phyloP scores from a whole-genome alignment of 1,140 invertebrate genomes.

The Panagrolaimus sp. region DNA sequence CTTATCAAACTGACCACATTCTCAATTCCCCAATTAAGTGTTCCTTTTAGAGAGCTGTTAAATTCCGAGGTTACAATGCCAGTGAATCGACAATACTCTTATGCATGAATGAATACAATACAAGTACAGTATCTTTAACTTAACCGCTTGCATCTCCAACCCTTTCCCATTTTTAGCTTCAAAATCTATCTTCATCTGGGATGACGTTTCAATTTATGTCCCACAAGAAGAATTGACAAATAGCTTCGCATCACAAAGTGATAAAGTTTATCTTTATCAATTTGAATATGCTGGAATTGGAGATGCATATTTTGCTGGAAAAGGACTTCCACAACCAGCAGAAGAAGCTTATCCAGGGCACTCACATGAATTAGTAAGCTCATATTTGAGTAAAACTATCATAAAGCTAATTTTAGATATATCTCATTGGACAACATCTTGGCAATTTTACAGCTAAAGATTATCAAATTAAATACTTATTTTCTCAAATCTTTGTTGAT shows the following conservation, averaged over 20 bases:
- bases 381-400: not conserved
- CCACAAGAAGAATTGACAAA: not conserved
- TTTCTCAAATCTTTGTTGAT: not conserved
- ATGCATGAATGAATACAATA: not conserved
- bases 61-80: not conserved
- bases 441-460: conserved; percentile 15
- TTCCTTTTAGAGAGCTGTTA: not conserved
- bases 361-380: conserved; percentile 1
- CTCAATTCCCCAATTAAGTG: too few species aligned
- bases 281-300: not conserved
- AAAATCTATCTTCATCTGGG: not conserved
- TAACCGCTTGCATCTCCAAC: too few species aligned
- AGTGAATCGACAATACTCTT: not conserved
- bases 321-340: not conserved
- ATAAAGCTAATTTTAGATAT: conserved; percentile 6
- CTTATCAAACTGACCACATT: too few species aligned
- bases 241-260: not conserved
- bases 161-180: not conserved
- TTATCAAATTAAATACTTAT: not conserved
- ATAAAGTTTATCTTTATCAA: not conserved
- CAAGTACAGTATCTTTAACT: not conserved
- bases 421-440: conserved; percentile 10
- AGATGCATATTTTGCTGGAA: not conserved
- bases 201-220: not conserved
- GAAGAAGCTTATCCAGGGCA: not conserved